Evolutionary conservation across 2,113 vertebrate species (phyloP).

Genomic region (Triplophysa tibetana): DNA sequence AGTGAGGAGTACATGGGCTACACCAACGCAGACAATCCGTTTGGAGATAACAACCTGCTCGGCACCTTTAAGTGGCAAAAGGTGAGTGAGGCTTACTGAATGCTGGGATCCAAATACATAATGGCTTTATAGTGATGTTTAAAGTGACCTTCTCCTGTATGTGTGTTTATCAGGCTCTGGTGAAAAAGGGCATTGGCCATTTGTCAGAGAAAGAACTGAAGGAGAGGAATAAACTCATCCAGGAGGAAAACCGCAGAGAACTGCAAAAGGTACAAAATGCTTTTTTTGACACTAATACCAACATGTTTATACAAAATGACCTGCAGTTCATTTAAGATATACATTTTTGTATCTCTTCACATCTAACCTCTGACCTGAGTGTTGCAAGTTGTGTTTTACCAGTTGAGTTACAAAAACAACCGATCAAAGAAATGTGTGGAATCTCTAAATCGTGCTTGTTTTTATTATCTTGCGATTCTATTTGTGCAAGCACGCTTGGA

Average conservation of each 20-base stretch:
- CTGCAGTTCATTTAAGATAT: too few relatives aligned
- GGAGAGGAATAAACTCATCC: slow-evolving; percentile 93
- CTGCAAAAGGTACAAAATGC: slow-evolving; percentile 85
- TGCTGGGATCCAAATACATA: neutral
- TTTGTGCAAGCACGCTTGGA: too few relatives aligned
- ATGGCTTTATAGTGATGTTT: neutral
- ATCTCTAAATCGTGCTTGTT: too few relatives aligned
- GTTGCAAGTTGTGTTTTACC: too few relatives aligned
- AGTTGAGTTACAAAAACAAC: too few relatives aligned
- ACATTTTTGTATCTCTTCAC: too few relatives aligned
- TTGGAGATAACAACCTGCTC: slow-evolving; percentile 95
- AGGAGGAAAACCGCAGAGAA: slow-evolving; percentile 94
- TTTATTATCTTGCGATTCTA: too few relatives aligned
- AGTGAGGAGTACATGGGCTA: slow-evolving; percentile 99
- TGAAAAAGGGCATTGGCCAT: slow-evolving; percentile 93
- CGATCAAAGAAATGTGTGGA: too few relatives aligned
- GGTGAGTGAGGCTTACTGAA: slow-evolving; percentile 68
- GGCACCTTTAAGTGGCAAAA: slow-evolving; percentile 98
- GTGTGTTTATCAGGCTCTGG: slow-evolving; percentile 79
- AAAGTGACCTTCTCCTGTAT: slow-evolving; percentile 1
- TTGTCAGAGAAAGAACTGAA: slow-evolving; percentile 94
- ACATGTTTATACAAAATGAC: too few relatives aligned
- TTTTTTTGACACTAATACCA: neutral
- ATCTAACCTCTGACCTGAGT: too few relatives aligned
- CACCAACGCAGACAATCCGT: slow-evolving; percentile 97